A percentile compares a stretch with the other conserved stretches of the same genome.
phyloP scores from a whole-genome alignment of 1,140 invertebrate species.

The Idris sp. region DNA sequence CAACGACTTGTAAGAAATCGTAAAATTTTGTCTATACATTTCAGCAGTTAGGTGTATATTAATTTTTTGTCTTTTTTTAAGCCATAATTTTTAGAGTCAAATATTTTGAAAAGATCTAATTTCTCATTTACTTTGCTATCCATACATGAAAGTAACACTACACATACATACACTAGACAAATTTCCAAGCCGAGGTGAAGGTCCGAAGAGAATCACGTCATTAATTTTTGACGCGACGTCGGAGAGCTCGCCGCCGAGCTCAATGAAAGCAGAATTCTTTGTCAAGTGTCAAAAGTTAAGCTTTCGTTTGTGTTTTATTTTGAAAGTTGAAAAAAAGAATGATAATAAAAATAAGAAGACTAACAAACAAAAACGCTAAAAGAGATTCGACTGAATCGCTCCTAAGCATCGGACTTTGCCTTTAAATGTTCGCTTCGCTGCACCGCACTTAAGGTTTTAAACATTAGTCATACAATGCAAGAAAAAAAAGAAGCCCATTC shows the following conservation, averaged over 20 bases:
- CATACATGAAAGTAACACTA: conserved; percentile 14
- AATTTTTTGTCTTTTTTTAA: too few relatives aligned
- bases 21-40: too few relatives aligned
- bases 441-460: conserved; percentile 28
- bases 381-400: conserved; percentile 29
- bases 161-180: too few relatives aligned
- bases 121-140: conserved; percentile 5
- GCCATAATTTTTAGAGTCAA: not conserved
- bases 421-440: conserved; percentile 38
- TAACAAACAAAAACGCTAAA: conserved; percentile 20
- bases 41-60: too few relatives aligned
- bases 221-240: conserved; percentile 55
- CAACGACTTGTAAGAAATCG: too few relatives aligned
- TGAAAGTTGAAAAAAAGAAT: conserved; percentile 6
- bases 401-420: conserved; percentile 15
- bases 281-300: conserved; percentile 37
- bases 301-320: conserved; percentile 12
- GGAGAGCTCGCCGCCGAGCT: conserved; percentile 12
- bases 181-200: conserved; percentile 39
- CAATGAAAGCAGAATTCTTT: conserved; percentile 40
- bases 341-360: too few relatives aligned
- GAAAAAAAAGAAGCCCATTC: conserved; percentile 12
- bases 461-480: conserved; percentile 21
- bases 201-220: conserved; percentile 49
- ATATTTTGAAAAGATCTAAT: conserved; percentile 5